Evolutionary conservation across 2,797 vertebrate species (phyloP), one percentile per base, ranked within the genome.

Genomic region (Artibeus jamaicensis): DNA sequence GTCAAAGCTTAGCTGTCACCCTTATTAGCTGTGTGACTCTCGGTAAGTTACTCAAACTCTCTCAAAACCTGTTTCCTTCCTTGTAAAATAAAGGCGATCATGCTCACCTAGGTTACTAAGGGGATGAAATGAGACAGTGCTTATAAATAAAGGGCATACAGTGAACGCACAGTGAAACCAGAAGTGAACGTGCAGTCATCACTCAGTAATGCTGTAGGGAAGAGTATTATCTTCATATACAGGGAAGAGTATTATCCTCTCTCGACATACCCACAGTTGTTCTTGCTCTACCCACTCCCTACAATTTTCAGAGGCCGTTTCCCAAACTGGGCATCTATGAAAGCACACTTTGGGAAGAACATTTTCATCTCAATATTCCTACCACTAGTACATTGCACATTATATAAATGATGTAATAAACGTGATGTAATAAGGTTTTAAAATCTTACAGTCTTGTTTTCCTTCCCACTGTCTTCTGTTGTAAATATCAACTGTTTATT

Each of bases 401-500:
- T 50, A 42, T 1, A 46, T 74, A 90, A 88, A 84, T 42, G 91
- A 94, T 3, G 71, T 1, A n/a, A 39, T 76, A 85, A 86, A 85
- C 9, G 22, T 42, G 55, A 92, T 48, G 48, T 48, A 95, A 68
- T 44, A 46, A 5, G n/a, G 78, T 50, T 81, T 93, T 93, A 93
- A 96, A 70, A 84, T 94, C 97, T 98, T 98, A 98, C 97, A 88
- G 37, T 98, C 97, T 99, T 98, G 93, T 97, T 97, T 96, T 98
- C 98, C 91, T 98, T 98, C 86, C 98, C 98, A 97, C 74, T 98
- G 86, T 98, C 98, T 48, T 99, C 97, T 26, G 95, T 98, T 97
- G 98, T 98, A 98, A 99, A 99, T 96, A 99, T 98, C 97, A 99
- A 98, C 9, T 99, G 98, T 84, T 99, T 99, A 84, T 99, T 99